phyloP scores from a whole-genome alignment of 1,140 invertebrate genomes.

The Atopsyche davidsoni region DNA sequence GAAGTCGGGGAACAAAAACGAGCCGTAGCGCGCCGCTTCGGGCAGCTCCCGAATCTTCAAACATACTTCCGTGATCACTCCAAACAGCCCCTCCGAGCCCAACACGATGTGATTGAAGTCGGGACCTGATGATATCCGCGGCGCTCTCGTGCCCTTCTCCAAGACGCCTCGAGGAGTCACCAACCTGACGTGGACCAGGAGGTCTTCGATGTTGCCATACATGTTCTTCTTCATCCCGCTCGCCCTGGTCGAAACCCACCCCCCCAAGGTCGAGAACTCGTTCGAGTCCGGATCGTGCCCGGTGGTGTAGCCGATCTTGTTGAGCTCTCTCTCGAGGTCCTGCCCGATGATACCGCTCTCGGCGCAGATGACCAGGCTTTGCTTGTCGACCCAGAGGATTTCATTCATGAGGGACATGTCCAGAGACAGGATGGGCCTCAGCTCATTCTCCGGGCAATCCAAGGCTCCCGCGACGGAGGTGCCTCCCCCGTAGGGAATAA shows the following conservation, averaged over 20 bases:
- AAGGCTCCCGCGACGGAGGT: conserved; percentile 91
- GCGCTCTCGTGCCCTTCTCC: conserved; percentile 61
- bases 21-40: conserved; percentile 78
- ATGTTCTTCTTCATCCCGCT: conserved; percentile 99
- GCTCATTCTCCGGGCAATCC: conserved; percentile 76
- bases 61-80: conserved; percentile 90
- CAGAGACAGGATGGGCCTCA: conserved; percentile 77
- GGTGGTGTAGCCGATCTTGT: conserved; percentile 64
- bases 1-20: conserved; percentile 90
- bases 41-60: conserved; percentile 91
- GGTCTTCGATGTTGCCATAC: conserved; percentile 96
- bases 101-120: conserved; percentile 95
- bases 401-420: conserved; percentile 95
- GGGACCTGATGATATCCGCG: conserved; percentile 87
- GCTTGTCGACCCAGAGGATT: conserved; percentile 87
- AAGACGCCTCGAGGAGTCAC: conserved; percentile 80
- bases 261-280: conserved; percentile 94
- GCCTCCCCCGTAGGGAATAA: conserved; percentile 94
- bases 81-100: conserved; percentile 93
- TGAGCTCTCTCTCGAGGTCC: conserved; percentile 76
- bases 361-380: conserved; percentile 65
- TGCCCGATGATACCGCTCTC: conserved; percentile 93
- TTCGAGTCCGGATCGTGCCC: conserved; percentile 97
- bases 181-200: conserved; percentile 83
- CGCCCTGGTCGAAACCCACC: conserved; percentile 96